Evolutionary conservation across 2,797 vertebrate species (phyloP).

Genomic region (Fundulus diaphanus): DNA sequence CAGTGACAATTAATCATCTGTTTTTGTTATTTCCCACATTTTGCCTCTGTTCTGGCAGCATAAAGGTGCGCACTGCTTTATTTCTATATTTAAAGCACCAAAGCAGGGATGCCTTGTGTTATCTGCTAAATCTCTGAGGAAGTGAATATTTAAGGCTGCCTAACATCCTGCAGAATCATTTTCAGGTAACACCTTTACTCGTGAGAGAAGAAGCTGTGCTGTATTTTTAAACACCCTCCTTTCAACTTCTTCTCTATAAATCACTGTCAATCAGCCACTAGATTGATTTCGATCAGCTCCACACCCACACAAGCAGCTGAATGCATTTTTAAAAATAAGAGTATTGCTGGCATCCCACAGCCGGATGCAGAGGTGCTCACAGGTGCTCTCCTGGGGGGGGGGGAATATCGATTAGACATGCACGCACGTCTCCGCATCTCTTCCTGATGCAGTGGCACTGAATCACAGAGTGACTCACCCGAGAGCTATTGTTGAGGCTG

Average conservation of each 20-base stretch:
- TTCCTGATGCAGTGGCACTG: slow-evolving; percentile 51
- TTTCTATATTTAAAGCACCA: not conserved
- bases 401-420: slow-evolving; percentile 63
- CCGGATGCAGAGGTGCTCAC: slow-evolving; percentile 39
- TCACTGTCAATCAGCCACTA: slow-evolving; percentile 18
- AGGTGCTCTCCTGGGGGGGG: slow-evolving; percentile 54
- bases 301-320: not conserved
- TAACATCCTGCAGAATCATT: not conserved
- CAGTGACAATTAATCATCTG: not conserved
- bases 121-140: not conserved
- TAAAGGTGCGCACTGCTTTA: not conserved
- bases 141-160: not conserved
- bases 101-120: not conserved
- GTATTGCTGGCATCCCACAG: slow-evolving; percentile 8
- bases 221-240: slow-evolving; percentile 15
- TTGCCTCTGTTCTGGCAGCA: too few species aligned
- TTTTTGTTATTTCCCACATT: not conserved
- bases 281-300: slow-evolving; percentile 19
- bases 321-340: slow-evolving; percentile 8
- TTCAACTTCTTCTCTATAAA: slow-evolving; percentile 19
- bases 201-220: not conserved
- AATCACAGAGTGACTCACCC: slow-evolving; percentile 72
- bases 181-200: not conserved
- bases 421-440: slow-evolving; percentile 35
- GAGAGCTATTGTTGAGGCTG: slow-evolving; percentile 54